Evolutionary conservation across 2,888 invertebrate genomes (phyloP).

Genomic region (Rhingia rostrata): DNA sequence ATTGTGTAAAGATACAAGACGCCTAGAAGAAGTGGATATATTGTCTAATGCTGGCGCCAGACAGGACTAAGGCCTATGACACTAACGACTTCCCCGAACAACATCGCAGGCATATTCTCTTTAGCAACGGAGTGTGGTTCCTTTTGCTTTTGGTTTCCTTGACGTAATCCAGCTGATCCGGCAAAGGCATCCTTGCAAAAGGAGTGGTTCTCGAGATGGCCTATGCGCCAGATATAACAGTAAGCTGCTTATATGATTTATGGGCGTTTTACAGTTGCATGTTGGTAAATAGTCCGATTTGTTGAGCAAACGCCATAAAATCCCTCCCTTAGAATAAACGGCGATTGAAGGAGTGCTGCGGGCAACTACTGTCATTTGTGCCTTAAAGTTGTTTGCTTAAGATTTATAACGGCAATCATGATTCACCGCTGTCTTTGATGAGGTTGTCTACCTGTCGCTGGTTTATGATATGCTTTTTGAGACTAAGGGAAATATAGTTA

Average conservation of each 20-base stretch:
- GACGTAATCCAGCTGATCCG: conserved; percentile 70
- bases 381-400: background rate
- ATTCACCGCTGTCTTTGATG: background rate
- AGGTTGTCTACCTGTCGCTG: background rate
- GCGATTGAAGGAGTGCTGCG: background rate
- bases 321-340: background rate
- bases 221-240: conserved; percentile 42
- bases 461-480: background rate
- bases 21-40: conserved; percentile 58
- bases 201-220: conserved; percentile 18
- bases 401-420: conserved; percentile 13
- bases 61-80: conserved; percentile 78
- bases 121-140: conserved; percentile 57
- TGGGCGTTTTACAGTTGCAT: conserved; percentile 53
- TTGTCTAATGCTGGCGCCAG: conserved; percentile 83
- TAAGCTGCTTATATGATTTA: conserved; percentile 52
- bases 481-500: too few species aligned
- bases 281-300: conserved; percentile 43
- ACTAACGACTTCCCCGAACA: conserved; percentile 68
- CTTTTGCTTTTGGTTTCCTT: conserved; percentile 46
- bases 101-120: background rate
- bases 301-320: conserved; percentile 45
- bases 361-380: conserved; percentile 15
- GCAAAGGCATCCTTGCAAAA: conserved; percentile 27
- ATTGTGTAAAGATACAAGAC: conserved; percentile 51